Base-by-base conservation (phyloP, 2,113 vertebrate genomes). In the Datnioides undecimradiatus region DNA sequence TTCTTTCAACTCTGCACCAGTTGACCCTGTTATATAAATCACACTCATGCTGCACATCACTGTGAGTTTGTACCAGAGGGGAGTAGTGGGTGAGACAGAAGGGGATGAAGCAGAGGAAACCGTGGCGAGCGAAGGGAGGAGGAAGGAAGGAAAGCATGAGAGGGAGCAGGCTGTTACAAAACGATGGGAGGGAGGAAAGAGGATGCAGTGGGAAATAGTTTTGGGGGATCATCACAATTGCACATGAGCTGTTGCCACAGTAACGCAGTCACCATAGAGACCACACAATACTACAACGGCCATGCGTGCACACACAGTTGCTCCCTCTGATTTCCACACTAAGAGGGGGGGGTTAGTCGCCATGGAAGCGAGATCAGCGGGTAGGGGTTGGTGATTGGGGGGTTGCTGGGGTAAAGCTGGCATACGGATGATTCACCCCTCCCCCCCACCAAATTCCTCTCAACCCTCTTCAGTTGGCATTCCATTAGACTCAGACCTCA, bases 311-410 rank as follows among this genome's bases (percentile, higher is more conserved):
- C 38, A 29, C 63, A 34, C 51, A 23, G 45, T 67, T 41, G 33
- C 29, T 25, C 29, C 27, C 6, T 69, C 67, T 66, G 66, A 83
- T 87, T 87, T 82, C 33, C 80, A 77, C 79, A 52, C 29, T 75
- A 45, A 64, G 71, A 86, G 71, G 6, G 21, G 21, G 67, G 77
- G 82, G 87, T 69, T 79, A 31, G 90, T 91, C 91, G 71, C 79
- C 84, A 90, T 86, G 76, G 87, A 45, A 91, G 83, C 82, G 7
- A 65, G 76, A 73, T 86, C 76, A 87, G 40, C 76, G 81, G 65
- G 68, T 64, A 72, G 66, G 14, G 72, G 87, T 21, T 54, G 46
- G 60, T 16, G 29, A 46, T 12, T 45, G 16, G 27, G 72, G 83
- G 69, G 76, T 76, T 80, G 84, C 57, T 62, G 70, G 85, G 64